Conservation (phyloP, 2,888 invertebrate species). For the Hylaea fasciaria region DNA sequence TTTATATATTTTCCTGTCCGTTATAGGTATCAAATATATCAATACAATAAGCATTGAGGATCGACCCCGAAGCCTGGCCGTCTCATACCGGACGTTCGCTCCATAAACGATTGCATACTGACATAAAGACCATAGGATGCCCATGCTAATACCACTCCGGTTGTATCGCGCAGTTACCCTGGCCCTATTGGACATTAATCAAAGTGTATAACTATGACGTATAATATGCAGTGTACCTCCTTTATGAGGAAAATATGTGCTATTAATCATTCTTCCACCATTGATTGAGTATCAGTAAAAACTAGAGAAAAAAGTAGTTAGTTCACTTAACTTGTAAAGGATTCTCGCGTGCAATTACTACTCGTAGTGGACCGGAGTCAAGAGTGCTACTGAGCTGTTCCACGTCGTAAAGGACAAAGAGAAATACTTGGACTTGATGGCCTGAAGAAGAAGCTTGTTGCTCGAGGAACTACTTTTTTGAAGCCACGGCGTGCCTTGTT, state of each 20-base stretch:
- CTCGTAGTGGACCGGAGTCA: too few species aligned
- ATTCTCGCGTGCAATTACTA: not conserved
- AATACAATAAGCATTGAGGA: conserved; percentile 27
- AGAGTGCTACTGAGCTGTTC: too few species aligned
- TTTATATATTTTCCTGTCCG: conserved; percentile 28
- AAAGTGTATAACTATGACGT: not conserved
- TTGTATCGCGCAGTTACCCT: conserved; percentile 3
- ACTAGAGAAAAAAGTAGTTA: not conserved
- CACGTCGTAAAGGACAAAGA: too few species aligned
- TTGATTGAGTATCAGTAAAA: not conserved
- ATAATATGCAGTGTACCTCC: conserved; percentile 6
- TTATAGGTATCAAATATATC: conserved; percentile 23
- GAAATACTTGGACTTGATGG: too few species aligned
- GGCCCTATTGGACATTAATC: conserved; percentile 5
- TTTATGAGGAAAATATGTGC: conserved; percentile 5
- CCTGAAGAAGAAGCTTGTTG: too few species aligned
- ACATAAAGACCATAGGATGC: conserved; percentile 29
- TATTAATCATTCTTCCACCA: conserved; percentile 5
- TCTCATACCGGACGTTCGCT: conserved; percentile 45
- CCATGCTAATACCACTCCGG: conserved; percentile 10
- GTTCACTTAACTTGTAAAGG: not conserved
- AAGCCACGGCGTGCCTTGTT: too few species aligned
- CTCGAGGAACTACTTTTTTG: too few species aligned
- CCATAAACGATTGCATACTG: conserved; percentile 42
- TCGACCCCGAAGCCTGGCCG: conserved; percentile 39